Percentiles rank a stretch among this genome's conserved stretches.
phyloP scores from a whole-genome alignment of 1,140 invertebrate species.

The Drosophila saltans region DNA sequence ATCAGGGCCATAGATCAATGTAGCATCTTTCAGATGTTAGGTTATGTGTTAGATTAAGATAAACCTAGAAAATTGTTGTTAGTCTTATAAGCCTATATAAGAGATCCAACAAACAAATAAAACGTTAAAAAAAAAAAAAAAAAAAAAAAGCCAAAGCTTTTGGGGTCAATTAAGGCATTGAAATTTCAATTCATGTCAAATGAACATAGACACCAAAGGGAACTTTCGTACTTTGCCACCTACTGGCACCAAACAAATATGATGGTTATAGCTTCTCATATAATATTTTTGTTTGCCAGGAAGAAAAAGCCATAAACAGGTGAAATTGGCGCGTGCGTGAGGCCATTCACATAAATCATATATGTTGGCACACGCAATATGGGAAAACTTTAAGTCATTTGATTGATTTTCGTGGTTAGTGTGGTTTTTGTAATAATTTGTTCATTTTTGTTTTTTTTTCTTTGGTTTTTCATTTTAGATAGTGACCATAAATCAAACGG shows the following conservation, averaged over 20 bases:
- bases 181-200: slow-evolving; percentile 46
- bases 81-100: too few relatives aligned
- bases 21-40: too few relatives aligned
- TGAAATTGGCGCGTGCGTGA: slow-evolving; percentile 37
- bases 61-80: too few relatives aligned
- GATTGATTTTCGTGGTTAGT: slow-evolving; percentile 24
- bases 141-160: neutral
- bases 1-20: too few relatives aligned
- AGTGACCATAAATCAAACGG: slow-evolving; percentile 67
- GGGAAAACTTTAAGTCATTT: slow-evolving; percentile 12
- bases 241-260: slow-evolving; percentile 51
- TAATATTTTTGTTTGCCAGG: neutral
- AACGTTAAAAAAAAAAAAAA: too few relatives aligned
- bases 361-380: slow-evolving; percentile 40
- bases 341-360: slow-evolving; percentile 53
- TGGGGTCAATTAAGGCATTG: slow-evolving; percentile 9
- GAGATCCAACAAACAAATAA: too few relatives aligned
- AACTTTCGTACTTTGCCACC: slow-evolving; percentile 39
- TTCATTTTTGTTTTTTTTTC: slow-evolving; percentile 21
- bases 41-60: too few relatives aligned
- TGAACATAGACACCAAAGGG: slow-evolving; percentile 29
- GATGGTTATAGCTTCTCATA: slow-evolving; percentile 38
- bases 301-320: slow-evolving; percentile 14
- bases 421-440: slow-evolving; percentile 21
- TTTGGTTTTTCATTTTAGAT: slow-evolving; percentile 46